Percentiles rank a stretch among this genome's conserved stretches.
Conservation (phyloP, 2,113 vertebrate genomes). For the Stigmatopora nigra region DNA sequence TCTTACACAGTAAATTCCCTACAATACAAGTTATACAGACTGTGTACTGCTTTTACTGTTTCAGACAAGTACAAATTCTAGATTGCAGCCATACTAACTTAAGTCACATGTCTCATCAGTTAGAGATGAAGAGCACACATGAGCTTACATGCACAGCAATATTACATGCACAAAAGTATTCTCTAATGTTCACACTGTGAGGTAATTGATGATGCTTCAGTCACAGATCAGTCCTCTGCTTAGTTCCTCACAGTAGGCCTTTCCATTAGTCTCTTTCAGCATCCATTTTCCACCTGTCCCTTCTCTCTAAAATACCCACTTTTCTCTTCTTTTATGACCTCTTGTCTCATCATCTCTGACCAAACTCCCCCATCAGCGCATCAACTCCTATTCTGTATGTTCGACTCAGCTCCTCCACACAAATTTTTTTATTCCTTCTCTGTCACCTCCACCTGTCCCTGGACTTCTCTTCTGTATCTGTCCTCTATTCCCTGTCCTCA, state of each 20-base stretch:
- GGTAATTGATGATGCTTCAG: constrained; percentile 33
- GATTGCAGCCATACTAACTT: background rate
- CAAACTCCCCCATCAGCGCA: constrained; percentile 20
- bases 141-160: constrained; percentile 14
- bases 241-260: constrained; percentile 12
- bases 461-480: constrained; percentile 32
- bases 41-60: background rate
- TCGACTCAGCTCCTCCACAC: constrained; percentile 17
- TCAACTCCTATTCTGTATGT: constrained; percentile 30
- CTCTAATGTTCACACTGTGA: constrained; percentile 16
- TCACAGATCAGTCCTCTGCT: constrained; percentile 31
- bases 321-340: constrained; percentile 34
- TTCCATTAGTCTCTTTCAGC: constrained; percentile 7
- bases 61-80: constrained; percentile 3
- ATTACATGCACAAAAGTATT: background rate
- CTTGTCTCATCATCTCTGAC: constrained; percentile 28
- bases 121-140: constrained; percentile 18
- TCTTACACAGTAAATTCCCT: background rate
- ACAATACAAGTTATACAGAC: background rate
- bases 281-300: constrained; percentile 14
- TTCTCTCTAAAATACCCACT: constrained; percentile 17
- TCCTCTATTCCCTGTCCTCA: constrained; percentile 32
- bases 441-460: constrained; percentile 44
- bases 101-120: constrained; percentile 27
- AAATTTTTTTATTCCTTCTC: constrained; percentile 35